Evolutionary conservation across 2,888 invertebrate genomes (phyloP), one percentile per base, ranked within the genome.

Genomic region (Leptinotarsa tumamoca): DNA sequence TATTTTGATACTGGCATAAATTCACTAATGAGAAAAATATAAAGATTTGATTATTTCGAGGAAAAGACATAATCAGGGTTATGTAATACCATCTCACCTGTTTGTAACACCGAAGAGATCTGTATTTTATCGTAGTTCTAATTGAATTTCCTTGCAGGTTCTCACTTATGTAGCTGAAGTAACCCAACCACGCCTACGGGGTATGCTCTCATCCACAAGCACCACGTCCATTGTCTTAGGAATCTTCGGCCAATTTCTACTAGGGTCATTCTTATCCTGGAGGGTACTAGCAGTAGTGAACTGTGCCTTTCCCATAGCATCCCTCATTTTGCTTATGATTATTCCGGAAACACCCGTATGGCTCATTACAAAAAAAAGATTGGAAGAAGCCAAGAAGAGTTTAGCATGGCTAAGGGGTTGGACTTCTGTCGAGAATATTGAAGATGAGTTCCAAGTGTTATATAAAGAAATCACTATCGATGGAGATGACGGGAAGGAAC

Each of bases 281-380:
- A 90, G 95, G 68, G 92, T 91, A 0, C 91, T 94, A 4, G 93
- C 94, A 0, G 88, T 94, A 1, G 89, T 94, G 79, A 94, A 93
- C 84, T 90, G 93, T n/a, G 84, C 87, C 1, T 91, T 94, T 81
- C 94, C 95, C 52, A 89, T 92, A 74, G 80, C 92, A 4, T 92
- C 94, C 17, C 91, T 94, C 61, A 80, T 91, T 1, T 90, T 92
- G 0, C 88, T 96, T 14, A 93, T 90, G 82, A 91, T 95, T 84
- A 92, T 96, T 5, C 96, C 96, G 0, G 96, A 96, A 87, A 95
- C 94, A 80, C 95, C 96, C 0, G 92, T 94, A 80, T 96, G 95
- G 95, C 88, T 95, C 68, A 91, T 95, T 69, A 91, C 93, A 0
- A 92, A 92, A 83, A 92, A 92, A 76, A 91, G 93, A 15, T 84